phyloP scores from a whole-genome alignment of 2,113 vertebrate species.

The Caretta caretta region DNA sequence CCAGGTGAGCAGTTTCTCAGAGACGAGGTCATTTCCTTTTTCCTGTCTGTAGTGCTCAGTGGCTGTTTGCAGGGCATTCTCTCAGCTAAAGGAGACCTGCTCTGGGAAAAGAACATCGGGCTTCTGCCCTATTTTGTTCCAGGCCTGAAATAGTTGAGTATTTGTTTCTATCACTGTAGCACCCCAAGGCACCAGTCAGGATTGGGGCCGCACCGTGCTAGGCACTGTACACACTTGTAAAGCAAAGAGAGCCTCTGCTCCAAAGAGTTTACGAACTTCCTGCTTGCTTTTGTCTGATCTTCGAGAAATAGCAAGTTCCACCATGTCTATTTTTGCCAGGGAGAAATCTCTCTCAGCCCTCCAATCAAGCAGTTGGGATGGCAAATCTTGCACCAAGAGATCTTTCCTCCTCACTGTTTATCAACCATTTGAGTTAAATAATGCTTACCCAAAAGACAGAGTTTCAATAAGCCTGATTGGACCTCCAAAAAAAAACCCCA shows the following conservation, averaged over 20 bases:
- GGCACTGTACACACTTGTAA: neutral
- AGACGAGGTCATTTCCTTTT: neutral
- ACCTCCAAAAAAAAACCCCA: neutral
- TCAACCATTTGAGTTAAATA: neutral
- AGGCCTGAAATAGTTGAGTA: neutral
- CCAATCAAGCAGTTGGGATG: neutral
- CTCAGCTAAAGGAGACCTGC: neutral
- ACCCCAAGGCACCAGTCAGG: neutral
- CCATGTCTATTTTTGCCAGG: neutral
- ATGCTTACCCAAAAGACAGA: neutral
- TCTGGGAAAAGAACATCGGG: neutral
- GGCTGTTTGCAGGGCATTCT: neutral
- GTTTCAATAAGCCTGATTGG: neutral
- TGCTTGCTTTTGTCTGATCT: neutral
- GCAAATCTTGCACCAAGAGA: neutral
- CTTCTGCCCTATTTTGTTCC: neutral
- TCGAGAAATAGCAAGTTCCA: neutral
- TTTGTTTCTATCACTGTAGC: neutral
- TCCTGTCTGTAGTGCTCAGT: neutral
- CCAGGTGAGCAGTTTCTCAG: neutral
- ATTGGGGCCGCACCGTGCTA: neutral
- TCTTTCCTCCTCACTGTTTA: neutral
- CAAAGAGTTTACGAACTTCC: neutral
- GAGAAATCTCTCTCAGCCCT: neutral
- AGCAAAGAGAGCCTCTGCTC: neutral